phyloP scores from a whole-genome alignment of 2,797 vertebrate species.

The Acipenser ruthenus region DNA sequence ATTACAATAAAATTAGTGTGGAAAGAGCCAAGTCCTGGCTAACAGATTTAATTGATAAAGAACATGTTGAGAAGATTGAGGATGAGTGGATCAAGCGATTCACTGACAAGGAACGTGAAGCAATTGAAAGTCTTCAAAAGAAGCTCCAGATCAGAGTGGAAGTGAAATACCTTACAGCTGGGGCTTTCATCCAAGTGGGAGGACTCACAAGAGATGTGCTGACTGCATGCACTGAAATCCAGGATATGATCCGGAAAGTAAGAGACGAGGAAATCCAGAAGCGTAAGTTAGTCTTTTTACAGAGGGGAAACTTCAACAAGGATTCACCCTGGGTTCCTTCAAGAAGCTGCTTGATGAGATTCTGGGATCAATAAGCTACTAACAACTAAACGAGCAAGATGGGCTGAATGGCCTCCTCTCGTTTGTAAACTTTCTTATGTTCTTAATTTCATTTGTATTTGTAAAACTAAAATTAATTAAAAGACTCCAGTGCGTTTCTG shows the following conservation, averaged over 20 bases:
- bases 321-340: too few species aligned
- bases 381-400: too few species aligned
- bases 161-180: conserved; percentile 36
- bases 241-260: conserved; percentile 54
- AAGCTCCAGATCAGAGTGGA: conserved; percentile 50
- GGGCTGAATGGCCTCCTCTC: too few species aligned
- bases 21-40: conserved; percentile 41
- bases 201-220: conserved; percentile 68
- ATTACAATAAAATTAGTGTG: conserved; percentile 25
- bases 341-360: too few species aligned
- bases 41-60: conserved; percentile 44
- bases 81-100: conserved; percentile 57
- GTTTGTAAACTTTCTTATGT: too few species aligned
- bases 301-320: too few species aligned
- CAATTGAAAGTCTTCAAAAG: conserved; percentile 58
- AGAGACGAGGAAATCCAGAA: conserved; percentile 40
- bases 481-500: too few species aligned
- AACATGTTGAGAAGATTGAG: conserved; percentile 46
- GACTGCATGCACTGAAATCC: conserved; percentile 39
- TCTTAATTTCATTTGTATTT: too few species aligned
- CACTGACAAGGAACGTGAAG: conserved; percentile 35
- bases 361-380: too few species aligned
- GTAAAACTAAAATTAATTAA: too few species aligned
- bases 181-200: conserved; percentile 50
- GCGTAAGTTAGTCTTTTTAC: conserved; percentile 42